Base-by-base conservation (phyloP, 1,140 invertebrate species). In the Meloidogyne hapla region DNA sequence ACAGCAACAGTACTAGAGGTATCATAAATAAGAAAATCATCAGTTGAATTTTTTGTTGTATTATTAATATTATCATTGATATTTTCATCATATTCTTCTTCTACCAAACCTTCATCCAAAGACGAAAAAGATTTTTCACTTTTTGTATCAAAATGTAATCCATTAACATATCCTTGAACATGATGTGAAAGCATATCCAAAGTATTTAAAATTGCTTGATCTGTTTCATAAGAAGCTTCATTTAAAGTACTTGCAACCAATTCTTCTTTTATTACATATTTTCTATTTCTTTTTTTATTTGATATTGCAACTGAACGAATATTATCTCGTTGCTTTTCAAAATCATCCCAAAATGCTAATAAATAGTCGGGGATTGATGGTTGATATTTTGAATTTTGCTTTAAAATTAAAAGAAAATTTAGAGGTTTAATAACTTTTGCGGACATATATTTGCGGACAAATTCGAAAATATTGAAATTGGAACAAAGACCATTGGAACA, bases 201-300 rank as follows among this genome's bases (percentile, higher is more conserved):
- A 67, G 28, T 67, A 42, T 67, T 42, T n/a, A 67, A 18, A 42
- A 67, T 42, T 33, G 28, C 21, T 33, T 33, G 15, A 21, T 67
- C 65, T n/a, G 28, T 42, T 25, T 67, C 65, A 18, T 42, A 67
- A 33, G 28, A 33, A 18, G 65, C 65, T 33, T 67, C 40, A 21
- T 67, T 67, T 42, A 67, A 42, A 8, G 65, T 67, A 33, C n/a
- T 33, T 42, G n/a, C 1, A 8, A 67, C 65, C 21, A 67, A 42
- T 67, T 67, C 28, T 42, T 67, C 65, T 42, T 67, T 33, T 18
- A 67, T 67, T 42, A 67, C n/a, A 42, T 67, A 23, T n/a, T 56
- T 42, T 18, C 21, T 6, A 5, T 67, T 67, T 67, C 6, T 33
- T 1, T 4, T 67, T 23, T 42, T 21, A 42, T 67, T 67, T 42